Conservation (phyloP, 2,113 vertebrate species). For the Pseudopipra pipra region DNA sequence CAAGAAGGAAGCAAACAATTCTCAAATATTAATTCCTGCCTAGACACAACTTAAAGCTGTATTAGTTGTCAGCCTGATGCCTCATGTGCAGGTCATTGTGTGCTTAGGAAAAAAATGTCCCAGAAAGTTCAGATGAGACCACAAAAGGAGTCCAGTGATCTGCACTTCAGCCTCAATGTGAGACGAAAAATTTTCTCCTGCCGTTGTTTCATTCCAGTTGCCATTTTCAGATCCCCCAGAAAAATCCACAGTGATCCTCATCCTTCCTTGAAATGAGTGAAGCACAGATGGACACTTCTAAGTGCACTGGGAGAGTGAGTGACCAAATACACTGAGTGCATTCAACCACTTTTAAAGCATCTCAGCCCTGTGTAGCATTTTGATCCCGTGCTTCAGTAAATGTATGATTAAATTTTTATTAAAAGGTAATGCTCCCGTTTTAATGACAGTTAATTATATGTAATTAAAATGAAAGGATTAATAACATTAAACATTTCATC, state of each 20-base stretch:
- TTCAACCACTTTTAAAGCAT: slow-evolving; percentile 46
- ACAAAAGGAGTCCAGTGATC: neutral
- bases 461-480: slow-evolving; percentile 62
- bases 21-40: neutral
- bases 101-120: neutral
- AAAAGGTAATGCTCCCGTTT: slow-evolving; percentile 55
- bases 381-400: slow-evolving; percentile 34
- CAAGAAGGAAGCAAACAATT: neutral
- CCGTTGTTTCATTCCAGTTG: neutral
- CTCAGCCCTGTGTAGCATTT: neutral
- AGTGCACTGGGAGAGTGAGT: neutral
- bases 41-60: neutral
- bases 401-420: slow-evolving; percentile 65
- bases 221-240: neutral
- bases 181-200: neutral
- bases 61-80: neutral
- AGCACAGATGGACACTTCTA: slow-evolving; percentile 26
- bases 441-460: slow-evolving; percentile 62
- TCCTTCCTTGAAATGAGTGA: neutral
- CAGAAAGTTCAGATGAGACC: neutral
- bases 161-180: neutral
- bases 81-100: neutral
- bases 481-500: slow-evolving; percentile 67
- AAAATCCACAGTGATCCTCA: neutral
- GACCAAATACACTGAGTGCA: slow-evolving; percentile 29